These are phyloP conservation scores for Protonemura montana DNA, from an alignment of 2,888 invertebrate species.

Conservation along the genomic window DNA sequence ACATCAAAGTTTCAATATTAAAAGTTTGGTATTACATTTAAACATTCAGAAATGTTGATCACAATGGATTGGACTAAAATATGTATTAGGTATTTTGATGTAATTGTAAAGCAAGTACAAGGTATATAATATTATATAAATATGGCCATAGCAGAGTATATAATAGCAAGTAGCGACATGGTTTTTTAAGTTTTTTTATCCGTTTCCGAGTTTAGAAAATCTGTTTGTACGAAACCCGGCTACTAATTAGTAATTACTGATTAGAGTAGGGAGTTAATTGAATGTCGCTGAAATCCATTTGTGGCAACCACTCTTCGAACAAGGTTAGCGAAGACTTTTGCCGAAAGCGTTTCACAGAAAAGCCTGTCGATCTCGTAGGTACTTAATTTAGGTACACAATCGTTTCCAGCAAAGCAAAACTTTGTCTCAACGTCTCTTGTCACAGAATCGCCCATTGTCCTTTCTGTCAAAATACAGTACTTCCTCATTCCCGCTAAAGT, in stretches of 20 bases:
- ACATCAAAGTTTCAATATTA: constrained; percentile 1
- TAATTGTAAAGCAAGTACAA: constrained; percentile 12
- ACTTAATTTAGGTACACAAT: not conserved
- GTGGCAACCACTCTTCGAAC: not conserved
- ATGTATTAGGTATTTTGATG: not conserved
- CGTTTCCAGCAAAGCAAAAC: not conserved
- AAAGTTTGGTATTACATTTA: not conserved
- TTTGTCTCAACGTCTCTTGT: not conserved
- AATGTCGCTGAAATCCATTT: not conserved
- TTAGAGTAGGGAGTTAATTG: not conserved
- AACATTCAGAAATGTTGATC: constrained; percentile 12
- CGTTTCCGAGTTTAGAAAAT: not conserved
- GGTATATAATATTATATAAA: not conserved
- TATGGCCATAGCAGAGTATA: not conserved
- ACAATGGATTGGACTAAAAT: constrained; percentile 3
- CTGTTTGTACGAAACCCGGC: not conserved
- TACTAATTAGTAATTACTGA: constrained; percentile 12
- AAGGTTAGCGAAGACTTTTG: not conserved
- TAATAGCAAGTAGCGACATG: not conserved
- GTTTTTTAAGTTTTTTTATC: not conserved
- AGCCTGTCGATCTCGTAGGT: not conserved
- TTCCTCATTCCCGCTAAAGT: not conserved
- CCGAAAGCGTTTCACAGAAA: not conserved
- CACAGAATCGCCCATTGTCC: not conserved
- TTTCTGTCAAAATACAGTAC: not conserved